phyloP scores from a whole-genome alignment of 1,140 invertebrate genomes.

The Zelostemma sp. region DNA sequence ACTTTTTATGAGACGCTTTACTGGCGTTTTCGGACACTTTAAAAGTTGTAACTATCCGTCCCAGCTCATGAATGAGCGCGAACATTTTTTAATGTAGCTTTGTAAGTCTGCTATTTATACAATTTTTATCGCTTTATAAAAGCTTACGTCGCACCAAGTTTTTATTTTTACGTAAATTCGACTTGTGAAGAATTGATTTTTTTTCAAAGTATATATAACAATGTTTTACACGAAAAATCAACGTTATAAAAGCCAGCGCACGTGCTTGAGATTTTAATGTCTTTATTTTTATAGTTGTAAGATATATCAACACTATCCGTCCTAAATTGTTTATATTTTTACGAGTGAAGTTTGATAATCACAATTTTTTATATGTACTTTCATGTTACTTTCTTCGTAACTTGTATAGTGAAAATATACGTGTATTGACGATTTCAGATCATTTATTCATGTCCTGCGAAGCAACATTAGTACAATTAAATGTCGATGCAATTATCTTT shows the following conservation, averaged over 20 bases:
- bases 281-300: background rate
- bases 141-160: background rate
- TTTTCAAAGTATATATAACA: background rate
- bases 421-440: too few relatives aligned
- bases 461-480: too few relatives aligned
- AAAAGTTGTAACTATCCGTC: background rate
- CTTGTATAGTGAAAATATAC: background rate
- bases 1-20: too few relatives aligned
- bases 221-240: background rate
- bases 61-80: background rate
- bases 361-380: background rate
- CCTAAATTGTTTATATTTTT: background rate
- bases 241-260: background rate
- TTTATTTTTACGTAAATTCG: background rate
- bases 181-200: background rate
- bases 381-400: background rate
- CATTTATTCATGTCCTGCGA: too few relatives aligned
- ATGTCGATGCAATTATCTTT: too few relatives aligned
- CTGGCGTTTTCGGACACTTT: too few relatives aligned
- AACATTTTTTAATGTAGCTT: background rate
- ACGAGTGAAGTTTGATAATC: background rate
- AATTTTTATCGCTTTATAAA: constrained; percentile 4
- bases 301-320: background rate
- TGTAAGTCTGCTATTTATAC: background rate
- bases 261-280: background rate